These are phyloP conservation scores for Eupithecia tripunctaria DNA, from an alignment of 2,888 invertebrate genomes.

Conservation along the genomic window DNA sequence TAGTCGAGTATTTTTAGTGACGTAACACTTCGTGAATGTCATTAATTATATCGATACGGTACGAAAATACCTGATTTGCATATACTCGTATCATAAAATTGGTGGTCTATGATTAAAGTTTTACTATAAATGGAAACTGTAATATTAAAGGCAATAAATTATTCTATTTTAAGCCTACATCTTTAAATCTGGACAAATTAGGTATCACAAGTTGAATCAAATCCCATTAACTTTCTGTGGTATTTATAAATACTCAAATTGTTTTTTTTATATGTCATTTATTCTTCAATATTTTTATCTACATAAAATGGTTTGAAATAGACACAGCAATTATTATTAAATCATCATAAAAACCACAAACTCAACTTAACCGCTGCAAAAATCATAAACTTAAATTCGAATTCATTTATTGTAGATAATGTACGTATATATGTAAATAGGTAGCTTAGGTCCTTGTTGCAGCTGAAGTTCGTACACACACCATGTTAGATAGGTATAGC, in stretches of 20 bases:
- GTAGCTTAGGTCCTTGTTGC: no score
- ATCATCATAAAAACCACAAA: no score
- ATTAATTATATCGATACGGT: conserved; percentile 28
- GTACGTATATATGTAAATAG: no score
- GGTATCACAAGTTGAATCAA: conserved; percentile 2
- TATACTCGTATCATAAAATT: conserved; percentile 29
- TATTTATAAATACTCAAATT: neutral
- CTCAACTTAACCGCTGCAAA: no score
- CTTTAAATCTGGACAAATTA: conserved; percentile 7
- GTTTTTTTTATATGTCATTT: no score
- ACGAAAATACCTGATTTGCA: conserved; percentile 11
- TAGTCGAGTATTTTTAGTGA: conserved; percentile 8
- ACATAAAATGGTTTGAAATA: no score
- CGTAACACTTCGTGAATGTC: conserved; percentile 23
- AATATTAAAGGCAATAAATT: conserved; percentile 1
- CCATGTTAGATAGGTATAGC: no score
- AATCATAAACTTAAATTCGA: no score
- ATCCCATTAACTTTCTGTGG: neutral
- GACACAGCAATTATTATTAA: no score
- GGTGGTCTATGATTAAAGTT: conserved; percentile 25
- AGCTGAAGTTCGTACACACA: no score
- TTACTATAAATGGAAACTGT: conserved; percentile 16
- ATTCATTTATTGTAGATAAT: no score
- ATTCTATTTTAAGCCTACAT: neutral
- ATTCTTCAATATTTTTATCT: no score